Evolutionary conservation across 2,797 vertebrate genomes (phyloP).

Genomic region (Notolepis coatsorum): DNA sequence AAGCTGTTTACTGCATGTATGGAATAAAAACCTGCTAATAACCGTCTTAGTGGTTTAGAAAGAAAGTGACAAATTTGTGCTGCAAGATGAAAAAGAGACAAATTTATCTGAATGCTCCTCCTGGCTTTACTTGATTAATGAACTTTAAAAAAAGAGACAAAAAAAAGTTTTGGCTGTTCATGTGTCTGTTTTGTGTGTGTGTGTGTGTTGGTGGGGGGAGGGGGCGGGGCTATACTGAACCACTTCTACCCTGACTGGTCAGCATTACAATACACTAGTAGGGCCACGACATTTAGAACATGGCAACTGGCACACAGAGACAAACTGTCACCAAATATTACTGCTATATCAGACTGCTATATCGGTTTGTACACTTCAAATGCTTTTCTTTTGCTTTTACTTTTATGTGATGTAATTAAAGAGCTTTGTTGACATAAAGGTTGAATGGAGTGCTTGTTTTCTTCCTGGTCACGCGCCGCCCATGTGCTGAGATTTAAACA

Average conservation of each 20-base stretch:
- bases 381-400: conserved; percentile 53
- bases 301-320: conserved; percentile 14
- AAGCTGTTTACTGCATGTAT: conserved; percentile 23
- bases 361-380: conserved; percentile 49
- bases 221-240: neutral
- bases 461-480: no score
- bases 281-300: conserved; percentile 2
- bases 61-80: neutral
- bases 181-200: conserved; percentile 35
- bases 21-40: conserved; percentile 1
- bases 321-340: conserved; percentile 26
- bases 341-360: conserved; percentile 35
- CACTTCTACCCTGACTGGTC: neutral
- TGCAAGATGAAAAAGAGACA: conserved; percentile 7
- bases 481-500: no score
- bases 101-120: conserved; percentile 57
- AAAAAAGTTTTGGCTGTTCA: conserved; percentile 1
- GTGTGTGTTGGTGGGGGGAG: neutral
- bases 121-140: conserved; percentile 70
- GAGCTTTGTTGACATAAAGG: conserved; percentile 50
- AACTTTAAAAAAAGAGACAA: conserved; percentile 42
- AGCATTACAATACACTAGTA: conserved; percentile 19
- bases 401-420: conserved; percentile 72
- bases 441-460: neutral
- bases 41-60: conserved; percentile 9